Conservation (phyloP, 2,888 invertebrate genomes). For the Cantharis rustica region DNA sequence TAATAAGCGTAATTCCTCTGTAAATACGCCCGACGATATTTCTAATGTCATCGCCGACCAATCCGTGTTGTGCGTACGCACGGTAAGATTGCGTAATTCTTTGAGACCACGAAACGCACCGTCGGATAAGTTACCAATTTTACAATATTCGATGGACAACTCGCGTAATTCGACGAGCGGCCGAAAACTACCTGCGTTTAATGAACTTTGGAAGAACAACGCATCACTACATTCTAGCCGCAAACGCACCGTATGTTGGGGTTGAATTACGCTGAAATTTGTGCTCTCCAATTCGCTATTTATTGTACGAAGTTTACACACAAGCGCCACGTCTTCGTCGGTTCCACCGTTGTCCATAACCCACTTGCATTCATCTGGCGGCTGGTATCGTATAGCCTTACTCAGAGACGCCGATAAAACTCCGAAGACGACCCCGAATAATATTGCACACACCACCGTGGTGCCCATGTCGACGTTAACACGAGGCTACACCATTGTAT, state of each 20-base stretch:
- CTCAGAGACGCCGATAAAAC: conserved; percentile 65
- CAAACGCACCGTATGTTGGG: conserved; percentile 77
- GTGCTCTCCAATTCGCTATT: conserved; percentile 83
- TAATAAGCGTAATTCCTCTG: conserved; percentile 72
- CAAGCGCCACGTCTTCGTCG: conserved; percentile 70
- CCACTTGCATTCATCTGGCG: conserved; percentile 83
- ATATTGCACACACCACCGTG: conserved; percentile 63
- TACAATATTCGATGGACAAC: conserved; percentile 80
- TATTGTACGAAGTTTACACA: conserved; percentile 76
- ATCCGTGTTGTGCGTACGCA: conserved; percentile 82
- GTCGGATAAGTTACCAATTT: conserved; percentile 79
- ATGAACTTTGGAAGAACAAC: conserved; percentile 78
- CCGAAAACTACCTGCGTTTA: conserved; percentile 76
- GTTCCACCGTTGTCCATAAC: conserved; percentile 69
- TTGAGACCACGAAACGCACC: conserved; percentile 82
- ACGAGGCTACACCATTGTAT: conserved; percentile 48
- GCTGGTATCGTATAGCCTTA: conserved; percentile 71
- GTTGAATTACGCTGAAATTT: conserved; percentile 82
- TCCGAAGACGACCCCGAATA: conserved; percentile 65
- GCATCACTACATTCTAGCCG: conserved; percentile 81
- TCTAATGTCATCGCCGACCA: conserved; percentile 82
- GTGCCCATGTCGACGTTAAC: conserved; percentile 54
- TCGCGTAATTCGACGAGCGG: conserved; percentile 77
- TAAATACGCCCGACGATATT: conserved; percentile 74
- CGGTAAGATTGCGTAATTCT: conserved; percentile 77